These are phyloP conservation scores for Tinamus guttatus DNA, from an alignment of 2,113 vertebrate species.

Conservation along the genomic window DNA sequence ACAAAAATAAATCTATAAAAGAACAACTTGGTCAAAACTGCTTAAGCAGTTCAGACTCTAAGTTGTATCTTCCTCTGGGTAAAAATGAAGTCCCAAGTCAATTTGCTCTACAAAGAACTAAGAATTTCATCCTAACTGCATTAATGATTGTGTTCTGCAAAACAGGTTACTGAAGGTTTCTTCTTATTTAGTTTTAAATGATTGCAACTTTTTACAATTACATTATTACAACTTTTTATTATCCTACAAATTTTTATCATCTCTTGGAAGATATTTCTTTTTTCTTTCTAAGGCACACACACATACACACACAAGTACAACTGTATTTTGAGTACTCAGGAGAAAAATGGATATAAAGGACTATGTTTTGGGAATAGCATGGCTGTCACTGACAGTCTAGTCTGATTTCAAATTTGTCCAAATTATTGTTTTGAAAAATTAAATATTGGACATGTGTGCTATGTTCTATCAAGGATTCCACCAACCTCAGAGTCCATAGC, in stretches of 20 bases:
- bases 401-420: not conserved
- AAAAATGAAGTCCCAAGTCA: not conserved
- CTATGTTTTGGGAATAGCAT: not conserved
- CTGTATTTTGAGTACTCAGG: not conserved
- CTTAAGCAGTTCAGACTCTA: not conserved
- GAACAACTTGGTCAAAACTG: not conserved
- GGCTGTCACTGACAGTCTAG: not conserved
- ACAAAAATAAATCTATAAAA: not conserved
- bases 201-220: not conserved
- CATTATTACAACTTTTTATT: not conserved
- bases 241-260: too few relatives aligned
- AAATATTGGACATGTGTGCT: not conserved
- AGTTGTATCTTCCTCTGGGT: not conserved
- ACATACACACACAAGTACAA: fast-evolving
- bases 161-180: not conserved
- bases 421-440: not conserved
- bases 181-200: not conserved
- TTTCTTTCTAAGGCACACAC: not conserved
- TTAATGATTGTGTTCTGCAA: not conserved
- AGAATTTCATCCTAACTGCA: not conserved
- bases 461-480: not conserved
- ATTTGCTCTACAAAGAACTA: not conserved
- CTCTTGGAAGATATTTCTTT: not conserved
- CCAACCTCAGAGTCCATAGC: fast-evolving
- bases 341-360: not conserved